A percentile compares a stretch with the other conserved stretches of the same genome.
These are phyloP conservation scores for Pomacea maculata DNA, from an alignment of 1,140 invertebrate species.

Conservation along the genomic window DNA sequence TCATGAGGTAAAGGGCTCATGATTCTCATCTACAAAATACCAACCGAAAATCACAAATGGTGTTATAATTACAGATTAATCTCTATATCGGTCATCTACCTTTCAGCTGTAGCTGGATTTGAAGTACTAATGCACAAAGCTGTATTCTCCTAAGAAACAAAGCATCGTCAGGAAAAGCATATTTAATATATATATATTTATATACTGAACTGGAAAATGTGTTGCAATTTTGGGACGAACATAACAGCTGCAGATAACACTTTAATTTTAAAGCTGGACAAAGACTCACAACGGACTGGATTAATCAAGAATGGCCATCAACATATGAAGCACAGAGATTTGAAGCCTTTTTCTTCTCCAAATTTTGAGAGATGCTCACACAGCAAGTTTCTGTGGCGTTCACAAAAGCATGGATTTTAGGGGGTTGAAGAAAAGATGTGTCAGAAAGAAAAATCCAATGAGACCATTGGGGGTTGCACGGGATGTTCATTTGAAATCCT, in stretches of 20 bases:
- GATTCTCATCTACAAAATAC: slow-evolving; percentile 10
- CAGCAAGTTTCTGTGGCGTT: not conserved
- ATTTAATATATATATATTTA: not conserved
- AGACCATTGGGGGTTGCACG: not conserved
- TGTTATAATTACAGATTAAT: slow-evolving; percentile 3
- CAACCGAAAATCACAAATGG: slow-evolving; percentile 2
- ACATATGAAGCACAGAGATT: not conserved
- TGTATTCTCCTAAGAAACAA: not conserved
- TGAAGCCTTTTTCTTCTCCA: not conserved
- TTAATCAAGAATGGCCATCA: not conserved
- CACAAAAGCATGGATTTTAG: not conserved
- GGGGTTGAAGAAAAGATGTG: not conserved
- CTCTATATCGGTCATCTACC: not conserved
- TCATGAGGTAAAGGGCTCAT: slow-evolving; percentile 11
- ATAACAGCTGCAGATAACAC: not conserved
- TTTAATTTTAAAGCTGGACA: slow-evolving; percentile 8
- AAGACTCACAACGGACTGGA: not conserved
- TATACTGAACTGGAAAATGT: not conserved
- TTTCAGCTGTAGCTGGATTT: slow-evolving; percentile 4
- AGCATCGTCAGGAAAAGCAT: not conserved
- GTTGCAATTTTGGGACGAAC: slow-evolving; percentile 1
- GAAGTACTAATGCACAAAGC: slow-evolving; percentile 3
- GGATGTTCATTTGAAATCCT: slow-evolving; percentile 3
- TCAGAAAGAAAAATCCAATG: not conserved
- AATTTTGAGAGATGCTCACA: too few species aligned